Evolutionary conservation across 2,797 vertebrate species (phyloP).

Genomic region (Chrysocyon brachyurus): DNA sequence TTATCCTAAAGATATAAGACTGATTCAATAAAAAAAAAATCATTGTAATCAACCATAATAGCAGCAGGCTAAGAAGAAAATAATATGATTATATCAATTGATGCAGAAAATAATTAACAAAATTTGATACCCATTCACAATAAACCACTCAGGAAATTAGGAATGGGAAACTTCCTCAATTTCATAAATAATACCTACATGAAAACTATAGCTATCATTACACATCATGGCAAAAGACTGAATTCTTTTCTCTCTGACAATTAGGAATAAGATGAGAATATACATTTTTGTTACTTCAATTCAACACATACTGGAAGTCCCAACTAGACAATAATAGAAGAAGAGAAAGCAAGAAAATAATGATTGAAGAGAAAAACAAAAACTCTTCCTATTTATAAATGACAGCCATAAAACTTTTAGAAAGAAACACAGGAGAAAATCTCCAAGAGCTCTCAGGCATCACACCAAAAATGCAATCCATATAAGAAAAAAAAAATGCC

Average conservation of each 20-base stretch:
- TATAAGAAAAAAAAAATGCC: background rate
- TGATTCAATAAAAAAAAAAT: background rate
- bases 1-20: background rate
- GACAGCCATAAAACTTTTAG: background rate
- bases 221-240: background rate
- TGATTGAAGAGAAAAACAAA: background rate
- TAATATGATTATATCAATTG: background rate
- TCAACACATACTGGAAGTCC: background rate
- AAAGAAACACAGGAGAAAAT: background rate
- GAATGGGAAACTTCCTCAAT: background rate
- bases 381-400: background rate
- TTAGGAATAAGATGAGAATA: background rate
- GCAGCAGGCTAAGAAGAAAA: background rate
- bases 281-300: background rate
- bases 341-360: background rate
- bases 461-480: background rate
- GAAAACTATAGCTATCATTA: background rate
- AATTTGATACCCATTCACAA: background rate
- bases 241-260: background rate
- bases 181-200: background rate
- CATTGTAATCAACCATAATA: background rate
- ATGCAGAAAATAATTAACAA: background rate
- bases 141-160: background rate
- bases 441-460: background rate
- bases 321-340: background rate